Evolutionary conservation across 2,113 vertebrate species (phyloP).

Genomic region (Cynoglossus semilaevis): DNA sequence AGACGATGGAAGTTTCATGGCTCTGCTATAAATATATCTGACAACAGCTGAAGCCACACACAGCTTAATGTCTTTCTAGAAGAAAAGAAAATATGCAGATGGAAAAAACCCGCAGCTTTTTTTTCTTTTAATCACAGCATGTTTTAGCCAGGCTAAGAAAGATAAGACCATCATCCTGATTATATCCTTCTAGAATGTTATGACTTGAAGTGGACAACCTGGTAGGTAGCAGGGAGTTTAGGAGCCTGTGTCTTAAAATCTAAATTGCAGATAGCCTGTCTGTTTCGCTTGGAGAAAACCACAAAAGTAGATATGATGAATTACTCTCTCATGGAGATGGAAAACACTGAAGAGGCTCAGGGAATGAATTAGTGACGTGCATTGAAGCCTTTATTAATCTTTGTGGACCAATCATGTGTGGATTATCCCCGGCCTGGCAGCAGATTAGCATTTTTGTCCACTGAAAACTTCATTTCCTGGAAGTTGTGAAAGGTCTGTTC

Average conservation of each 20-base stretch:
- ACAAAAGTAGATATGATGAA: constrained; percentile 29
- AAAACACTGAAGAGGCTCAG: constrained; percentile 19
- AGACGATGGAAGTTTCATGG: constrained; percentile 6
- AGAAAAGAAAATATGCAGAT: constrained; percentile 33
- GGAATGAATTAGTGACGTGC: constrained; percentile 34
- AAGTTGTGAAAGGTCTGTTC: constrained; percentile 42
- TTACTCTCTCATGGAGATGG: constrained; percentile 6
- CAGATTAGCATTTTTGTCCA: constrained; percentile 33
- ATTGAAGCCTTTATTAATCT: constrained; percentile 44
- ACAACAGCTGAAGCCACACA: constrained; percentile 29
- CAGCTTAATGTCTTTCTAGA: constrained; percentile 26
- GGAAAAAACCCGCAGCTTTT: constrained; percentile 13
- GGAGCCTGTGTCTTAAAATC: not conserved
- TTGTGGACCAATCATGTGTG: constrained; percentile 21
- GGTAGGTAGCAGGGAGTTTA: constrained; percentile 3
- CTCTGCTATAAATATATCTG: constrained; percentile 30
- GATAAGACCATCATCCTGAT: constrained; percentile 34
- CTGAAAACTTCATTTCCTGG: constrained; percentile 50
- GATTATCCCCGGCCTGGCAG: constrained; percentile 41
- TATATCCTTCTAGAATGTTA: constrained; percentile 21
- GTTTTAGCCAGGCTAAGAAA: constrained; percentile 21
- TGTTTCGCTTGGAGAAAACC: constrained; percentile 26
- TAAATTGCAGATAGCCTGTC: constrained; percentile 9
- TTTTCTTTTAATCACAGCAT: constrained; percentile 37
- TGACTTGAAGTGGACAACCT: constrained; percentile 11